A percentile compares a stretch with the other conserved stretches of the same genome.
These are phyloP conservation scores for Pseudopodoces humilis DNA, from an alignment of 2,113 vertebrate genomes.

Conservation along the genomic window DNA sequence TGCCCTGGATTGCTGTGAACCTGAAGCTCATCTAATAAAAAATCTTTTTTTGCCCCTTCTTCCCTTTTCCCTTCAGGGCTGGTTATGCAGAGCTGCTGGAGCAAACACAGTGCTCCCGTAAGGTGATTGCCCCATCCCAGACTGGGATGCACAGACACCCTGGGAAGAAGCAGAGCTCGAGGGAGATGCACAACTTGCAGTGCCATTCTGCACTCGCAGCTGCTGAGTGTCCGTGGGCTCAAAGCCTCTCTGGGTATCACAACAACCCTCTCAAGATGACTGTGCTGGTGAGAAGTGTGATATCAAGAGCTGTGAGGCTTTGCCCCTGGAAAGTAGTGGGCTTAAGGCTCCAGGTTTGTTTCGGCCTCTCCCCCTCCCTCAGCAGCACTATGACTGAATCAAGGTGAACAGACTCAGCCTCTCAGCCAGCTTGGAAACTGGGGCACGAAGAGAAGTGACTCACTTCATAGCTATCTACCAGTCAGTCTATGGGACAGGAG, in stretches of 20 bases:
- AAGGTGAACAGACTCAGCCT: background rate
- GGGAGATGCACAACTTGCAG: background rate
- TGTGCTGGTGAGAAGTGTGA: background rate
- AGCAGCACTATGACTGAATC: background rate
- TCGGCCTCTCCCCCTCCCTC: background rate
- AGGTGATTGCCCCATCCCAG: background rate
- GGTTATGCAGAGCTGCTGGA: background rate
- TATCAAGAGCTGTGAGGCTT: background rate
- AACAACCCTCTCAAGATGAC: background rate
- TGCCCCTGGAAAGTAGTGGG: background rate
- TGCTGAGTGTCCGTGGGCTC: background rate
- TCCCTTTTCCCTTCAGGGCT: background rate
- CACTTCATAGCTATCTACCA: background rate
- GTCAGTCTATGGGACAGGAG: background rate
- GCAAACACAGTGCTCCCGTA: background rate
- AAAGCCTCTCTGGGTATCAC: background rate
- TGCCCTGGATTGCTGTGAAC: background rate
- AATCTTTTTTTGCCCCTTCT: background rate
- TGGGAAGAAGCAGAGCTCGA: rapidly evolving
- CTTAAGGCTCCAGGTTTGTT: background rate
- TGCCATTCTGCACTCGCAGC: rapidly evolving
- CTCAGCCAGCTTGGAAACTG: background rate
- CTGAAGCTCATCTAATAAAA: background rate
- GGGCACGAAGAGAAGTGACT: background rate
- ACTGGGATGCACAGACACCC: rapidly evolving